These are phyloP conservation scores for Strigamia crassipes DNA, from an alignment of 2,888 invertebrate species.

Conservation along the genomic window DNA sequence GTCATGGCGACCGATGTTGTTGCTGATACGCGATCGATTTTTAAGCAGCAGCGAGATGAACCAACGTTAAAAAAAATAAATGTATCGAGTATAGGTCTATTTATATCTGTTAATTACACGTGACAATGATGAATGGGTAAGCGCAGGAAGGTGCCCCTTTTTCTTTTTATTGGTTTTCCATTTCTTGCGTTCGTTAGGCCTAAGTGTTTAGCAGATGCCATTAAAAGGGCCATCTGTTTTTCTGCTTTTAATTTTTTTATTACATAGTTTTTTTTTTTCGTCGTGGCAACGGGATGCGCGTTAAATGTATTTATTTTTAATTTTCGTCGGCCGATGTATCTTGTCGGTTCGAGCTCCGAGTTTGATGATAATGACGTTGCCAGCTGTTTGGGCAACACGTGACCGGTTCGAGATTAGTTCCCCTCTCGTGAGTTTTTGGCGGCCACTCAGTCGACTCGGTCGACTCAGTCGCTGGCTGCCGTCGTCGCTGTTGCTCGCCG, in stretches of 20 bases:
- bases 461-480: neutral
- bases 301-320: neutral
- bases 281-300: neutral
- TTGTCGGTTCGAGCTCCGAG: no score
- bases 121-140: neutral
- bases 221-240: slow-evolving; percentile 23
- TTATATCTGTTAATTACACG: neutral
- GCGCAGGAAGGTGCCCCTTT: neutral
- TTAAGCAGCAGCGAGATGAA: neutral
- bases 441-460: neutral
- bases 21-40: slow-evolving; percentile 7
- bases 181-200: neutral
- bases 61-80: neutral
- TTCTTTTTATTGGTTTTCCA: neutral
- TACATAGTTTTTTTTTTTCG: neutral
- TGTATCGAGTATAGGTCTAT: neutral
- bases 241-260: neutral
- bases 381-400: neutral
- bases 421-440: neutral
- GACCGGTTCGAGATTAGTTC: slow-evolving; percentile 8
- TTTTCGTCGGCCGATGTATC: neutral
- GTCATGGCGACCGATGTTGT: neutral
- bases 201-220: slow-evolving; percentile 15
- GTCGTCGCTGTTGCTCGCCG: neutral
- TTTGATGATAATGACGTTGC: neutral